Base-by-base conservation (phyloP, 1,140 invertebrate genomes). In the Drosophila insularis region DNA sequence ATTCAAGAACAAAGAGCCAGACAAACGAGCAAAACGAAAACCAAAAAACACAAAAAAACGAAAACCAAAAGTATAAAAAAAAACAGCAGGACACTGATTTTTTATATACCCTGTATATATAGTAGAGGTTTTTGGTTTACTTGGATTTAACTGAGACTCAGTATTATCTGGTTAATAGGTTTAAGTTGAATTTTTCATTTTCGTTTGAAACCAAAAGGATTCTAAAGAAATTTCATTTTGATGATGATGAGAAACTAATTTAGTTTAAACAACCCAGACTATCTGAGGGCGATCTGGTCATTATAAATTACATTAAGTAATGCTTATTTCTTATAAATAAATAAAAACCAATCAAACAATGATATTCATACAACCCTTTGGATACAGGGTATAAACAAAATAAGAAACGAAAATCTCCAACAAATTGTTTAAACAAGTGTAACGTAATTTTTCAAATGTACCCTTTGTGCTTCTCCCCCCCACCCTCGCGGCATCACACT, bases 361-460 rank as follows among this genome's bases (percentile, higher is more conserved):
- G 2, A 11, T 37, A 2, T 37, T 37, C 11, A 37, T 37, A 11
- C 35, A 11, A 37, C 43, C 17, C 14, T 17, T 3, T 46, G 8
- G 0, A 8, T 46, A 8, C 14, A 50, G 43, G 43, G 43, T 50
- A 50, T 50, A 71, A 39, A 37, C 32, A 17, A 17, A 8, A 6
- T 8, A 37, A 54, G 23, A 40, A 8, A 27, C 4, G 3, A 11
- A 74, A 58, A 63, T 67, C 60, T 74, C 2, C 63, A 61, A 58
- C 56, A 86, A 86, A 86, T 86, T 87, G 80, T 77, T 80, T 89
- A 67, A 84, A 80, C 84, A 87, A 87, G 84, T 87, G 77, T 76
- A 80, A 59, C 63, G 77, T 84, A 84, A 87, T 89, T 89, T 87
- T 89, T 87, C 73, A 89, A 89, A 84, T 78, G 71, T 58, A 67